Evolutionary conservation across 2,888 invertebrate genomes (phyloP), one percentile per base, ranked within the genome.

Genomic region (Drosophila pseudotalamancana): DNA sequence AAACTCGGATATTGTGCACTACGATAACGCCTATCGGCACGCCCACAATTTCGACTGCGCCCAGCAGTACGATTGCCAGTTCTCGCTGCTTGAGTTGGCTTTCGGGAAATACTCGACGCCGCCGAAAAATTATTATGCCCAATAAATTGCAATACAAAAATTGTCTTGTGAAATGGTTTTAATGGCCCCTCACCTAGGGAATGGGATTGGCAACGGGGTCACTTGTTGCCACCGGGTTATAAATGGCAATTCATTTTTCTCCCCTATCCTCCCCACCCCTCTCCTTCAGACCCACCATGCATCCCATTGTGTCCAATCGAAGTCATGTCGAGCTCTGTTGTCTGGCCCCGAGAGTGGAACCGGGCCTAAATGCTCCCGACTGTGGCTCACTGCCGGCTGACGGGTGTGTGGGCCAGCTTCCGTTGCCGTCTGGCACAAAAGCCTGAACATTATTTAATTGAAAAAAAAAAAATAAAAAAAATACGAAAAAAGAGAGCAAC

Each of bases 41-140:
- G 94, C 93, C 27, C 89, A 88, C 25, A 70, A 85, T 5, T 73
- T 90, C 37, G 90, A 93, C 72, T 96, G 96, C 80, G 91, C 92
- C 3, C 69, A 89, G 55, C 91, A 92, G 77, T 94, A 93, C 74
- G 91, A 91, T 16, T 96, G 96, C 87, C 93, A 94, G 2, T 92
- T 96, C 77, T 96, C 96, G 0, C 90, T 96, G 62, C 93, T 96
- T 32, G 95, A 96, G 89, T 91, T 95, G 89, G 95, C 95, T 5
- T 92, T 95, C 77, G 95, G 95, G 4, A 93, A 89, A 68, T 92
- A 92, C 66, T 89, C 91, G 6, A 77, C 73, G 18, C 88, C 90
- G 3, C 84, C 81, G 3, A 65, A 64, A 71, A 86, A 83, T 42
- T 91, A 88, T 71, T 90, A 84, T 65, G 71, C 83, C 34, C 48